Conservation (phyloP, 2,113 vertebrate genomes). For the Podiceps cristatus region DNA sequence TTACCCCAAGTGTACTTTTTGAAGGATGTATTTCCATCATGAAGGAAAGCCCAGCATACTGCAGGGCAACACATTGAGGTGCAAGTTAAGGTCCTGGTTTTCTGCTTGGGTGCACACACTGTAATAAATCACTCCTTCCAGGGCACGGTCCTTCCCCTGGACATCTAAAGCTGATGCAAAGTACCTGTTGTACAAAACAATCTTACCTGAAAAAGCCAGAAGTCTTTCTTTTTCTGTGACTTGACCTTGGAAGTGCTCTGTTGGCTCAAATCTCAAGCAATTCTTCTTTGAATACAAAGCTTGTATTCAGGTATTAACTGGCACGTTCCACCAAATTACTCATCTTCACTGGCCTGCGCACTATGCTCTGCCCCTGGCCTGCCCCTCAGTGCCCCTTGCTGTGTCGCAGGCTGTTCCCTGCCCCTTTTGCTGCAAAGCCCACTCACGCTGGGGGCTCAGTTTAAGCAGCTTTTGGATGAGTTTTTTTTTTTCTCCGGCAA, state of each 20-base stretch:
- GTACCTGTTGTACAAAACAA: background rate
- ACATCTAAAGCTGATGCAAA: background rate
- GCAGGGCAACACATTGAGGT: background rate
- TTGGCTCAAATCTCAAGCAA: background rate
- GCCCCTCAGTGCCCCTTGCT: background rate
- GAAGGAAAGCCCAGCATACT: fast-evolving
- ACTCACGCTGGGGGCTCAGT: fast-evolving
- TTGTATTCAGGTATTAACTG: background rate
- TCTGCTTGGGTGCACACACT: background rate
- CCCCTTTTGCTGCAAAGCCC: background rate
- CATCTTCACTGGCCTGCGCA: background rate
- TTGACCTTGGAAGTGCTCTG: background rate
- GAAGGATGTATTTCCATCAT: fast-evolving
- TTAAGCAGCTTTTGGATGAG: background rate
- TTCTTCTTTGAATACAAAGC: background rate
- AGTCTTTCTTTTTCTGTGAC: background rate
- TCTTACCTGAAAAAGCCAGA: background rate
- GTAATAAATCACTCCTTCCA: background rate
- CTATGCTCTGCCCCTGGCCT: background rate
- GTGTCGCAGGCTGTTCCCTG: background rate
- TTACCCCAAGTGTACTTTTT: background rate
- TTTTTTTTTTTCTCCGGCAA: background rate
- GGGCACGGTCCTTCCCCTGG: background rate
- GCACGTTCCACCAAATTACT: background rate
- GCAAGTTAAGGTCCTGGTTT: background rate